Base-by-base conservation (phyloP, 2,888 invertebrate species). In the Lepidocyrtoides sp. region DNA sequence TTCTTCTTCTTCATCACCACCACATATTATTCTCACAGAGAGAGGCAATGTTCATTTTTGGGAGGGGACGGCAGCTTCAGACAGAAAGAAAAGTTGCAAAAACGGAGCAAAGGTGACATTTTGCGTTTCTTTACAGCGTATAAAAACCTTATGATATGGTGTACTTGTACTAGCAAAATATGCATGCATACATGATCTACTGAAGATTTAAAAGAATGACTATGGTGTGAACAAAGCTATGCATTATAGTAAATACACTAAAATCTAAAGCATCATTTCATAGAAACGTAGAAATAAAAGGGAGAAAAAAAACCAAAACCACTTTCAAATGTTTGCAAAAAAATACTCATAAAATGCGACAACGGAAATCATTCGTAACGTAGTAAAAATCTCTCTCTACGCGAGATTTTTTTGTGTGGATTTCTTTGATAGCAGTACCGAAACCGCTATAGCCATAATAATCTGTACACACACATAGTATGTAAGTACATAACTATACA, bases 341-440 rank as follows among this genome's bases (percentile, higher is more conserved):
- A 72, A 72, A 66, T 23, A 66, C 5, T 0, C 12, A 48, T 26
- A 79, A 79, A 79, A 79, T 17, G 54, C 20, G 14, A 10, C 32
- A 32, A 23, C 29, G 79, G 79, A 79, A 79, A 79, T 57, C 79
- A 79, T 32, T 79, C 79, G 79, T 32, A 79, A 79, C 79, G 79
- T 79, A 20, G 79, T 79, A 54, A 54, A 54, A 57, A 20, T 17
- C 41, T 12, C 14, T 14, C 75, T 20, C 48, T 0, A 32, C 14
- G 26, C 1, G n/a, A 8, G n/a, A 1, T 69, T 69, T 17, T 14
- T 29, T n/a, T n/a, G n/a, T n/a, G n/a, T n/a, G n/a, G n/a, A n/a
- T n/a, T n/a, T n/a, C n/a, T n/a, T n/a, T n/a, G n/a, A n/a, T n/a
- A n/a, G n/a, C n/a, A n/a, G n/a, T n/a, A n/a, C n/a, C n/a, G n/a